A percentile compares a stretch with the other conserved stretches of the same genome.
Evolutionary conservation across 2,113 vertebrate species (phyloP).

Genomic region (Ochotona curzoniae): DNA sequence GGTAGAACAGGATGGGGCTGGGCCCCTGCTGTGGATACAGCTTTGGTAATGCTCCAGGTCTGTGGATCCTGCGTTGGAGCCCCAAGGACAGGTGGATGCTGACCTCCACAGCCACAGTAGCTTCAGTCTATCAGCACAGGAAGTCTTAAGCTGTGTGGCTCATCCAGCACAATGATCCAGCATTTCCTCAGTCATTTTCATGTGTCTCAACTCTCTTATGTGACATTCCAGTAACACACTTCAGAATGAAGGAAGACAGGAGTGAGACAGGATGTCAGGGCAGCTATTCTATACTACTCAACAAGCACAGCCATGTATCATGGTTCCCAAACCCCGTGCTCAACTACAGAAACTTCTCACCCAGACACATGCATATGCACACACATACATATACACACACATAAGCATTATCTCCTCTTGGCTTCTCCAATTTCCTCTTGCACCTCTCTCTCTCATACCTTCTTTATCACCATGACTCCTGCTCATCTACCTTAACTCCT

Average conservation of each 20-base stretch:
- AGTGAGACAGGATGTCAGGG: background rate
- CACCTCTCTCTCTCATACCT: too few species aligned
- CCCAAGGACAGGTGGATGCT: background rate
- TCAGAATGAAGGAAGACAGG: background rate
- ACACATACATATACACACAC: too few species aligned
- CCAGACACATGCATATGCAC: background rate
- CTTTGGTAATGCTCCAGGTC: too few species aligned
- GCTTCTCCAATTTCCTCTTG: background rate
- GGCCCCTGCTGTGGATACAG: background rate
- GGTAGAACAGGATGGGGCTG: background rate
- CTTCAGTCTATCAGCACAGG: background rate
- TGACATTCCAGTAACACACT: background rate
- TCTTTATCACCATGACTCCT: too few species aligned
- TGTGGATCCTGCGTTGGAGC: fast-evolving
- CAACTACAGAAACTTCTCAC: background rate
- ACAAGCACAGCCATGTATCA: background rate
- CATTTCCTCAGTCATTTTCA: background rate
- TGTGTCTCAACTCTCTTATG: background rate
- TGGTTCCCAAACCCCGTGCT: background rate
- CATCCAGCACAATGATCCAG: background rate
- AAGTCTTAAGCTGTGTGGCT: background rate
- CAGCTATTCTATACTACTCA: background rate
- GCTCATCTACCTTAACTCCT: background rate
- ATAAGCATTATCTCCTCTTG: fast-evolving
- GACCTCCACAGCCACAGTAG: background rate